These are phyloP conservation scores for Eolophus roseicapilla DNA, from an alignment of 2,113 vertebrate species.

Conservation along the genomic window DNA sequence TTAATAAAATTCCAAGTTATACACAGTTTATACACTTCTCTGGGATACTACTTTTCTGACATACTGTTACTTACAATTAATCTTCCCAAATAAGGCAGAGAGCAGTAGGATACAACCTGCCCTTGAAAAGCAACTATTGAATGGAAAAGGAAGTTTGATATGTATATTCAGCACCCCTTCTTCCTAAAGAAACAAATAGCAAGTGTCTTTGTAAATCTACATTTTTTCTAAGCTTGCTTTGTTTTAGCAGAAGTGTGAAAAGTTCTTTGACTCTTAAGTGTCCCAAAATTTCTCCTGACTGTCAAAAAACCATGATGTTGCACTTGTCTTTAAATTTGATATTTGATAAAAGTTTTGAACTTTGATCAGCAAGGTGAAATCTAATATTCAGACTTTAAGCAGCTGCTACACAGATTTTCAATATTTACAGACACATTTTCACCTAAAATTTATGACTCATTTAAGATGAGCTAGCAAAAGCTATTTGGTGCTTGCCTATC, in stretches of 20 bases:
- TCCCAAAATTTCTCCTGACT: background rate
- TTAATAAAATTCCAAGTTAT: background rate
- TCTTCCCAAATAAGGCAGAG: background rate
- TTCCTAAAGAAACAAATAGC: background rate
- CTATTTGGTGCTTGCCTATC: background rate
- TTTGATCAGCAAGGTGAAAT: background rate
- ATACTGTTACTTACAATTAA: background rate
- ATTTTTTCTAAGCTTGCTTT: background rate
- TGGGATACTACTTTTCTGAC: background rate
- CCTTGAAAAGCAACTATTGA: background rate
- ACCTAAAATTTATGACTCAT: background rate
- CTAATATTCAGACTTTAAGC: background rate
- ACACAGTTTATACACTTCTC: background rate
- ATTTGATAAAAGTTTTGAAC: background rate
- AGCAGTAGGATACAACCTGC: background rate
- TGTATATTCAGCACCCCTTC: background rate
- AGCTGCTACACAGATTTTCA: background rate
- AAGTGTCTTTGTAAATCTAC: background rate
- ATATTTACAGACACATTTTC: background rate
- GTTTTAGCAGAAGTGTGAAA: background rate
- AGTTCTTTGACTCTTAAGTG: background rate
- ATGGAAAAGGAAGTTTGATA: background rate
- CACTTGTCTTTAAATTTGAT: background rate
- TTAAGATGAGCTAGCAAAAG: background rate
- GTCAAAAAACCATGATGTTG: background rate